Evolutionary conservation across 2,113 vertebrate genomes (phyloP), one percentile per base, ranked within the genome.

Genomic region (Cebus imitator): DNA sequence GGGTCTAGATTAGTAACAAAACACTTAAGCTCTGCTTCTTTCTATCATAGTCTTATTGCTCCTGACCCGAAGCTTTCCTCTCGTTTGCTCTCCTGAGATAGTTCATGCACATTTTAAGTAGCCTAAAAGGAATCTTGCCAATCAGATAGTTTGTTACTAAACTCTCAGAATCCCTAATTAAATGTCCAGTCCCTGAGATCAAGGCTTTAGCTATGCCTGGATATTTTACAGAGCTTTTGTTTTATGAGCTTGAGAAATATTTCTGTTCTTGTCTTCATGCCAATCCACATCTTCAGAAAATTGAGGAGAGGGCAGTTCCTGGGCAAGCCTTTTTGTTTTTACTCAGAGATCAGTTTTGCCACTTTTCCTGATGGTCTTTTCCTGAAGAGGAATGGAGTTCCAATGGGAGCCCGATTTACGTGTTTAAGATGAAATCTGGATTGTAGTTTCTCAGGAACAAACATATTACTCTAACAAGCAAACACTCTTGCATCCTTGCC

Each of bases 371-470:
- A 66, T 85, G 57, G 64, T 70, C 45, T 93, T 95, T 86, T 68
- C 52, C 73, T 58, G 32, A 73, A 94, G 80, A 84, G 37, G 57
- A 97, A 94, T 20, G 43, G 64, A 87, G 35, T 35, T 90, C 90
- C 68, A 87, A 10, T 2, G 64, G 87, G 83, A 96, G 27, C 55
- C 30, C 73, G 87, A 91, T 82, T 86, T 93, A 70, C 52, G 72
- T 85, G 21, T 58, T 94, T 81, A 68, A 82, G 84, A 81, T 90
- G 87, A 93, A 96, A 94, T 95, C 95, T 78, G 37, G 11, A 21
- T 95, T 78, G 75, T 83, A 52, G 81, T 96, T 97, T 92, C 80
- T 72, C 72, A 90, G 90, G 96, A 93, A 95, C 50, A 87, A 90
- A 78, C 21, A 61, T 20, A 50, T 79, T n/a, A 55, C 43, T 93